A percentile compares a stretch with the other conserved stretches of the same genome.
phyloP scores from a whole-genome alignment of 2,888 invertebrate genomes.

The Plagodis dolabraria region DNA sequence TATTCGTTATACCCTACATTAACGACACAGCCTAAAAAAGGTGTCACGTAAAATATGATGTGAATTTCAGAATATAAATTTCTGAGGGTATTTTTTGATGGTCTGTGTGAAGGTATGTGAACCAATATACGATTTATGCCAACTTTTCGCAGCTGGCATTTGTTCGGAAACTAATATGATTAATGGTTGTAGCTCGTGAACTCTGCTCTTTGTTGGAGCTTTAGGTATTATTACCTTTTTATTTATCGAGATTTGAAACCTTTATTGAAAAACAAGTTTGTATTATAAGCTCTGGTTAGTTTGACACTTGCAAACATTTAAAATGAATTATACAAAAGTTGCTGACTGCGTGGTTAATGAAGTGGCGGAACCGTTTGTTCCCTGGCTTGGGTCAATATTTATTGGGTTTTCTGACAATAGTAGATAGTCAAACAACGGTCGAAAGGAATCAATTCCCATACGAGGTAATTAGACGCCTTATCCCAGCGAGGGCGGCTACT shows the following conservation, averaged over 20 bases:
- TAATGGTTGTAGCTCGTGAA: slow-evolving; percentile 63
- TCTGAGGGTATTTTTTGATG: slow-evolving; percentile 21
- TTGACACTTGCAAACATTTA: too few relatives aligned
- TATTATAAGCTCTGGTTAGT: too few relatives aligned
- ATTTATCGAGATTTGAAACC: slow-evolving; percentile 46
- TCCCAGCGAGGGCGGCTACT: too few relatives aligned
- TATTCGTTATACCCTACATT: slow-evolving; percentile 24
- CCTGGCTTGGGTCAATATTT: too few relatives aligned
- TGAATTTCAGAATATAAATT: slow-evolving; percentile 7
- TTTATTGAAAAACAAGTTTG: slow-evolving; percentile 30
- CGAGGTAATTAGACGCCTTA: too few relatives aligned
- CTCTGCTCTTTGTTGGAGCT: slow-evolving; percentile 57
- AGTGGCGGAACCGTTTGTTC: too few relatives aligned
- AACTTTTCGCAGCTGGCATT: slow-evolving; percentile 59
- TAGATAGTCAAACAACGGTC: too few relatives aligned
- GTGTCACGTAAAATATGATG: background rate
- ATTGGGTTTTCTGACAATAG: too few relatives aligned
- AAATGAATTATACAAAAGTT: too few relatives aligned
- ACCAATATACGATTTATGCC: slow-evolving; percentile 54
- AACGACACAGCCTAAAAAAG: slow-evolving; percentile 14
- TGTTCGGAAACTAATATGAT: slow-evolving; percentile 65
- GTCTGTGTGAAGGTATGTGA: slow-evolving; percentile 44
- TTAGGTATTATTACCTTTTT: slow-evolving; percentile 40
- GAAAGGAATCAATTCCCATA: too few relatives aligned
- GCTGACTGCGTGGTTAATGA: too few relatives aligned